Evolutionary conservation across 2,888 invertebrate genomes (phyloP).

Genomic region (Hydrotaea cyrtoneurina): DNA sequence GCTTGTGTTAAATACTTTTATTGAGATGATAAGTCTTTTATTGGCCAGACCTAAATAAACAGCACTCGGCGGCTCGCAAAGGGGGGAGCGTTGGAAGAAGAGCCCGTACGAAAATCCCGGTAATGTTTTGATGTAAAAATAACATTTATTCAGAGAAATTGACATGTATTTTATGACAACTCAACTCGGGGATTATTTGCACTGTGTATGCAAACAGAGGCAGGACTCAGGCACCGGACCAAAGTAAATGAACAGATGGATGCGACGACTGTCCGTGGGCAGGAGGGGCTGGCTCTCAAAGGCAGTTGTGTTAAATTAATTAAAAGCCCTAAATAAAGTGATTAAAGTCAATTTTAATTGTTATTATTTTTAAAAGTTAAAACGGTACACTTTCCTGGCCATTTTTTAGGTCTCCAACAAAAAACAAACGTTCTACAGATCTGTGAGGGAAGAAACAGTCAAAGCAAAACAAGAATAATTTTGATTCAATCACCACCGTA

Average conservation of each 20-base stretch:
- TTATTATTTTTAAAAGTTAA: constrained; percentile 42
- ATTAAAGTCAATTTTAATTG: constrained; percentile 50
- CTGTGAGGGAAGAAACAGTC: neutral
- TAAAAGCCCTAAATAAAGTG: constrained; percentile 67
- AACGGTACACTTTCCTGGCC: neutral
- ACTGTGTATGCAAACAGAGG: constrained; percentile 55
- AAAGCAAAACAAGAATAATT: neutral
- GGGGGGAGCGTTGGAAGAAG: neutral
- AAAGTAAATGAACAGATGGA: neutral
- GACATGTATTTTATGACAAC: constrained; percentile 68
- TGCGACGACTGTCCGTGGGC: neutral
- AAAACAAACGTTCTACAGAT: neutral
- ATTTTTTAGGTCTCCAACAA: neutral
- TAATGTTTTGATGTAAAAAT: constrained; percentile 65
- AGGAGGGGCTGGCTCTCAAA: constrained; percentile 6
- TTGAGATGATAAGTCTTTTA: constrained; percentile 80
- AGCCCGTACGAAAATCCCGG: constrained; percentile 45
- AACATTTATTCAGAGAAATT: constrained; percentile 68
- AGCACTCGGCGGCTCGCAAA: neutral
- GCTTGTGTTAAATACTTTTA: constrained; percentile 80
- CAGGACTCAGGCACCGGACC: neutral
- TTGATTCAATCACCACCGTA: constrained; percentile 8
- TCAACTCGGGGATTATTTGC: constrained; percentile 60
- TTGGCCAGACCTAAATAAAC: constrained; percentile 68
- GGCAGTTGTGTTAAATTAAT: constrained; percentile 62